Evolutionary conservation across 2,888 invertebrate genomes (phyloP).

Genomic region (Baccha elongata): DNA sequence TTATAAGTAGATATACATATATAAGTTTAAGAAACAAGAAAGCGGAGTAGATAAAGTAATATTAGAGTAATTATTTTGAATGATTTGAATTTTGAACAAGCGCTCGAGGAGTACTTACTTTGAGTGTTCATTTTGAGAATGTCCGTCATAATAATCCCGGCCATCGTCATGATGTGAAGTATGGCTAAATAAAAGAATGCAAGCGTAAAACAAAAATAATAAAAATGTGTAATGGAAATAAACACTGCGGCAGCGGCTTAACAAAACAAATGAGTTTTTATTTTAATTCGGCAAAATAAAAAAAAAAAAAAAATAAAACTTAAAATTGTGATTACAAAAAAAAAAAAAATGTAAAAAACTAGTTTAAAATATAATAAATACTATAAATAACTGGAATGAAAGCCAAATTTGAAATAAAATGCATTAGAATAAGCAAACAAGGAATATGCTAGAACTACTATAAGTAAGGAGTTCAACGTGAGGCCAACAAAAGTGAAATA

Average conservation of each 20-base stretch:
- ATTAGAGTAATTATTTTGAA: neutral
- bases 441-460: conserved; percentile 3
- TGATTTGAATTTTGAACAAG: neutral
- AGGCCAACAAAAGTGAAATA: conserved; percentile 8
- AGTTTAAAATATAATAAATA: neutral
- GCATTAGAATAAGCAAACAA: conserved; percentile 28
- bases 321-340: neutral
- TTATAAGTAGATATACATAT: conserved; percentile 20
- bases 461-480: neutral
- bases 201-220: conserved; percentile 75
- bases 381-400: neutral
- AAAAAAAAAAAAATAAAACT: conserved; percentile 8
- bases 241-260: conserved; percentile 60
- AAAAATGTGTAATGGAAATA: conserved; percentile 70
- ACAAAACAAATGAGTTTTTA: conserved; percentile 37
- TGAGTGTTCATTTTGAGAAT: conserved; percentile 77
- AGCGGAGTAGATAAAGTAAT: conserved; percentile 39
- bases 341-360: conserved; percentile 25
- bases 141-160: conserved; percentile 78
- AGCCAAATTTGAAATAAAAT: conserved; percentile 8
- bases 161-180: conserved; percentile 77
- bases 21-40: conserved; percentile 35
- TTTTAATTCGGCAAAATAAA: conserved; percentile 24
- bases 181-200: conserved; percentile 77
- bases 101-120: conserved; percentile 75